Evolutionary conservation across 1,140 invertebrate genomes (phyloP).

Genomic region (Zaprionus taronus): DNA sequence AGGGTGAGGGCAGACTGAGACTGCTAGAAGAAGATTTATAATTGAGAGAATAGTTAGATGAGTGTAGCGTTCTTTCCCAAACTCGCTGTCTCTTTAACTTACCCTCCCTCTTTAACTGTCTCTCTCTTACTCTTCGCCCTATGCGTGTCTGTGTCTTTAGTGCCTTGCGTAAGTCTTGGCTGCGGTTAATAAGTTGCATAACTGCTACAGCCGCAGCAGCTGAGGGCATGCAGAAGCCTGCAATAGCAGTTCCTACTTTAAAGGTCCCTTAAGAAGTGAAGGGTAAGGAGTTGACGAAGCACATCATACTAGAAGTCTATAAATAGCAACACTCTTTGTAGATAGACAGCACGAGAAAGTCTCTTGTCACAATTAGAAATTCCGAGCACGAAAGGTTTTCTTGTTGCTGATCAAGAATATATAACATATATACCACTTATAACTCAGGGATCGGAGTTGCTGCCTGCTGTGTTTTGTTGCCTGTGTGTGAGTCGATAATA

Average conservation of each 20-base stretch:
- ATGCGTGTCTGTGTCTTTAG: not conserved
- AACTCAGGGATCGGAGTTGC: no score
- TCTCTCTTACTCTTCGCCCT: not conserved
- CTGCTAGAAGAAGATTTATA: conserved; percentile 52
- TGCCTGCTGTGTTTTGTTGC: no score
- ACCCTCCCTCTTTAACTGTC: not conserved
- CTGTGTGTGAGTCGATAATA: not conserved
- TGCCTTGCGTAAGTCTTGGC: not conserved
- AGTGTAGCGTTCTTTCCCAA: conserved; percentile 31
- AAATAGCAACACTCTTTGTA: no score
- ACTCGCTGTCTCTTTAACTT: not conserved
- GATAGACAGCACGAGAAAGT: no score
- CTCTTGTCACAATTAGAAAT: no score
- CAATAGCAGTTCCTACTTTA: no score
- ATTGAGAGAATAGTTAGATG: conserved; percentile 78
- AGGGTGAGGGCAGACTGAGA: conserved; percentile 4
- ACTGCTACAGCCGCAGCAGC: no score
- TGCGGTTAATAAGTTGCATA: not conserved
- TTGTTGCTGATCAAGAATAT: not conserved
- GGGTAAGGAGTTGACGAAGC: no score
- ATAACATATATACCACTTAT: not conserved
- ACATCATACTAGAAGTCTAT: no score
- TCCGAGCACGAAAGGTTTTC: no score
- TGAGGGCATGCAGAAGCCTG: no score
- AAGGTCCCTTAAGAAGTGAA: no score